Conservation (phyloP, 2,888 invertebrate genomes). For the Plagodis pulveraria region DNA sequence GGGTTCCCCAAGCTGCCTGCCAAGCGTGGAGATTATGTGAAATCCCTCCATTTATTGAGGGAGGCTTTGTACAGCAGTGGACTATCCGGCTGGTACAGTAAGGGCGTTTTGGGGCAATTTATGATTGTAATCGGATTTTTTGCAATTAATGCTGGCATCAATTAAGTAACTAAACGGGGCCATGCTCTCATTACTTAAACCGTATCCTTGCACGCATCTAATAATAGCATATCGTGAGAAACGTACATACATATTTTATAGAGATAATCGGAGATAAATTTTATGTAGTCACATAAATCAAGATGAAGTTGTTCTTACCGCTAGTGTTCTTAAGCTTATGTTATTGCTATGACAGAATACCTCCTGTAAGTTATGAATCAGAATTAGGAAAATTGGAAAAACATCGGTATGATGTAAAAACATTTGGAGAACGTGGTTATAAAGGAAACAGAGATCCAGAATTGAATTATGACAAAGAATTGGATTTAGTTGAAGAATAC, state of each 20-base stretch:
- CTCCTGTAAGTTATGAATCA: constrained; percentile 2
- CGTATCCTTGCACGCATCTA: too few species aligned
- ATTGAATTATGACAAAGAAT: constrained; percentile 1
- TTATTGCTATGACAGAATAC: constrained; percentile 5
- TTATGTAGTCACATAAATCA: not conserved
- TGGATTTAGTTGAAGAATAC: not conserved
- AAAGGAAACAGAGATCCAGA: not conserved
- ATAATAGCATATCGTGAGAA: too few species aligned
- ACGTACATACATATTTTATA: not conserved
- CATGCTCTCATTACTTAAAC: too few species aligned
- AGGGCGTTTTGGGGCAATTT: too few species aligned
- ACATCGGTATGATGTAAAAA: not conserved
- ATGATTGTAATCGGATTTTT: too few species aligned
- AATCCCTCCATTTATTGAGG: too few species aligned
- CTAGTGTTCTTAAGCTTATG: constrained; percentile 4
- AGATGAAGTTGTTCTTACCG: constrained; percentile 4
- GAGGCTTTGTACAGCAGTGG: too few species aligned
- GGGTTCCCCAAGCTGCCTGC: too few species aligned
- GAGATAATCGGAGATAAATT: not conserved
- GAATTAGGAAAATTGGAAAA: not conserved
- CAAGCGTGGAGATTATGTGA: too few species aligned
- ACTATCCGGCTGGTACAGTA: too few species aligned
- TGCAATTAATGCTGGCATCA: too few species aligned
- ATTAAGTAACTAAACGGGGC: too few species aligned
- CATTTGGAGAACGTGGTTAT: not conserved